phyloP scores from a whole-genome alignment of 1,140 invertebrate species.

The Argopecten irradians region DNA sequence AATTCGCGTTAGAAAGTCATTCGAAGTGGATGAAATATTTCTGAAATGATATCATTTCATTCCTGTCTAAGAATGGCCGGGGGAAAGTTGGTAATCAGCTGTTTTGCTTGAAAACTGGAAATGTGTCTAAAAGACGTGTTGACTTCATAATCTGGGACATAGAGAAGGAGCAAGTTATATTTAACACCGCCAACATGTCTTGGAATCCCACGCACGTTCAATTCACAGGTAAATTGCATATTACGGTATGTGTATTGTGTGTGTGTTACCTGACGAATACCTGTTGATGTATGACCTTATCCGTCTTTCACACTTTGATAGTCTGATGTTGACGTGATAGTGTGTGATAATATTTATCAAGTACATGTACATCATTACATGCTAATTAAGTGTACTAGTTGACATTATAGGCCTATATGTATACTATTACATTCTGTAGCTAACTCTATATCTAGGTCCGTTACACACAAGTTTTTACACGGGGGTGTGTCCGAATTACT shows the following conservation, averaged over 20 bases:
- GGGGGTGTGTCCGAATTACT: background rate
- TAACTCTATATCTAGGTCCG: too few relatives aligned
- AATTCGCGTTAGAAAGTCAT: background rate
- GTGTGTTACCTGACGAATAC: background rate
- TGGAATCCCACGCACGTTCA: constrained; percentile 8
- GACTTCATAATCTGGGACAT: background rate
- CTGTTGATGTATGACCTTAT: constrained; percentile 2
- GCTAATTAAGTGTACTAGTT: background rate
- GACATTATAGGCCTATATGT: too few relatives aligned
- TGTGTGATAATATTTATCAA: background rate
- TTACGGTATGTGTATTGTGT: background rate
- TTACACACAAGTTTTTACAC: too few relatives aligned
- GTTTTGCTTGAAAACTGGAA: background rate
- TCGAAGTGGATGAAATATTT: background rate
- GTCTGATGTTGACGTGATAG: background rate
- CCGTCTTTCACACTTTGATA: background rate
- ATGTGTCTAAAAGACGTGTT: background rate
- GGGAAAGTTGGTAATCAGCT: background rate
- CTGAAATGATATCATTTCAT: constrained; percentile 17
- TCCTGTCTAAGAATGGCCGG: background rate
- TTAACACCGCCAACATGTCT: background rate
- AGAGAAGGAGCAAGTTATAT: background rate
- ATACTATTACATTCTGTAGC: too few relatives aligned
- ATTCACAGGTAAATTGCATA: background rate
- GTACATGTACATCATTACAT: background rate